phyloP scores from a whole-genome alignment of 2,888 invertebrate genomes.

The Pogonocherus hispidulus region DNA sequence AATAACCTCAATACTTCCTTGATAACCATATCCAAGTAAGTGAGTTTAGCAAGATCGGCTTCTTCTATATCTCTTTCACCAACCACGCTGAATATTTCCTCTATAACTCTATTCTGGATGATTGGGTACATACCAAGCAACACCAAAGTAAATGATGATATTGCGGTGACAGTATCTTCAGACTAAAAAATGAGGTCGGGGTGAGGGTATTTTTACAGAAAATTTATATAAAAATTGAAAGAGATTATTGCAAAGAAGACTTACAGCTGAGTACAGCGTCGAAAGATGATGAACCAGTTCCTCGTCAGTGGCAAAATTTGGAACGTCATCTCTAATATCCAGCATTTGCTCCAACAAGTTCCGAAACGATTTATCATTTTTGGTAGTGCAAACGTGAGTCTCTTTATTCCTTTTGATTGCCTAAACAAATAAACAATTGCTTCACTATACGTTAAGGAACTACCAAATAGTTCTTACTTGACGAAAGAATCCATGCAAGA shows the following conservation, averaged over 20 bases:
- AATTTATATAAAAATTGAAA: too few relatives aligned
- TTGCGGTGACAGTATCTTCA: conserved; percentile 57
- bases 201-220: too few relatives aligned
- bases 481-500: conserved; percentile 49
- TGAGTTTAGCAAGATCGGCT: conserved; percentile 51
- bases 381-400: conserved; percentile 27
- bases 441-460: too few relatives aligned
- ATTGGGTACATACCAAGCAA: conserved; percentile 59
- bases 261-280: conserved; percentile 55
- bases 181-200: conserved; percentile 54
- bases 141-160: conserved; percentile 50
- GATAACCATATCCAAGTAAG: conserved; percentile 58
- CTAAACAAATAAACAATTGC: conserved; percentile 24
- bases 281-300: conserved; percentile 55
- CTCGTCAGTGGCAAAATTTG: conserved; percentile 50
- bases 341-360: conserved; percentile 54
- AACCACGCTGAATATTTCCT: conserved; percentile 47
- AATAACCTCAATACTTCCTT: conserved; percentile 59
- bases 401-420: conserved; percentile 31
- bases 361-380: conserved; percentile 28
- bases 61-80: conserved; percentile 40
- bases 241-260: not conserved
- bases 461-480: conserved; percentile 38
- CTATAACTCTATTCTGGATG: conserved; percentile 50
- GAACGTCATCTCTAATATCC: conserved; percentile 46